These are phyloP conservation scores for Atta cephalotes DNA, from an alignment of 1,140 invertebrate species.

Conservation along the genomic window DNA sequence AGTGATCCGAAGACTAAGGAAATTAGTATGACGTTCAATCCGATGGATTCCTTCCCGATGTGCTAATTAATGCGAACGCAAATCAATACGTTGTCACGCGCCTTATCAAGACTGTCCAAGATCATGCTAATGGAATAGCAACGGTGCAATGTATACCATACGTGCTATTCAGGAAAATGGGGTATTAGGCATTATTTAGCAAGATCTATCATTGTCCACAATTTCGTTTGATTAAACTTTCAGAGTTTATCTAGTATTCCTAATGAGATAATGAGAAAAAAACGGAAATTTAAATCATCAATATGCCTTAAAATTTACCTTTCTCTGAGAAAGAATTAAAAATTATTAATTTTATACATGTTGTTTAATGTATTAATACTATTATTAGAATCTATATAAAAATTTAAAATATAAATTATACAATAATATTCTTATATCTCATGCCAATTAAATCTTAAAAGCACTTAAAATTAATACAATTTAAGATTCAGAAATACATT, in stretches of 20 bases:
- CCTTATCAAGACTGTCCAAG: conserved; percentile 43
- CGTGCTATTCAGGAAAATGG: background rate
- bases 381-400: background rate
- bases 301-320: background rate
- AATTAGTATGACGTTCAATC: conserved; percentile 54
- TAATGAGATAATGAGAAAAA: background rate
- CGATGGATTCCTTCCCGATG: conserved; percentile 3
- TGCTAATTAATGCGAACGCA: conserved; percentile 39
- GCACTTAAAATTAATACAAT: background rate
- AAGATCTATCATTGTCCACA: background rate
- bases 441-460: background rate
- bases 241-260: background rate
- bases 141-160: background rate
- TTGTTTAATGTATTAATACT: background rate
- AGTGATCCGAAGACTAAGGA: conserved; percentile 52
- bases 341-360: background rate
- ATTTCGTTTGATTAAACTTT: background rate
- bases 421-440: too few relatives aligned
- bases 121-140: conserved; percentile 46
- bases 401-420: background rate
- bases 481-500: background rate
- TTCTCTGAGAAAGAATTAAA: background rate
- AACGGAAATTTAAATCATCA: background rate
- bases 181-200: conserved; percentile 15
- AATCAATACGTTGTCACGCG: conserved; percentile 39